These are phyloP conservation scores for Antidorcas marsupialis DNA, from an alignment of 2,113 vertebrate species.

Conservation along the genomic window DNA sequence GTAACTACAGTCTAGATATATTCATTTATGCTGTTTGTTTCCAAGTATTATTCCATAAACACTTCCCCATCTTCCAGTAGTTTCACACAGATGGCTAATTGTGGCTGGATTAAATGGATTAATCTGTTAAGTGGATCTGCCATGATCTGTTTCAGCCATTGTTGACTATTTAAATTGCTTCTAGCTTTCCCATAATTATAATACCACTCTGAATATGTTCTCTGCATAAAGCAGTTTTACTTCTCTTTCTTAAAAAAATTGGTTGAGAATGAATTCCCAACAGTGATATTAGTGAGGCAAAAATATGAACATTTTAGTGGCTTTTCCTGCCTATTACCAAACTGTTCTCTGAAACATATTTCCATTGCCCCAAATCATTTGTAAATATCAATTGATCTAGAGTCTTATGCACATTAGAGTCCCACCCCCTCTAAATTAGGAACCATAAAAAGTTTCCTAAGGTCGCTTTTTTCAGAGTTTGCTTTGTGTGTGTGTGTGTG, in stretches of 20 bases:
- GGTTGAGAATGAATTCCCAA: background rate
- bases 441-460: background rate
- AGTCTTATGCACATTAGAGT: background rate
- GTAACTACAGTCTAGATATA: background rate
- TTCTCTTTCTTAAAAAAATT: background rate
- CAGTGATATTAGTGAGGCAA: background rate
- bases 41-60: background rate
- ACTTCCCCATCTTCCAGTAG: background rate
- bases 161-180: background rate
- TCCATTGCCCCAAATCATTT: background rate
- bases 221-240: background rate
- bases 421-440: background rate
- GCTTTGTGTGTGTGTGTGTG: no score
- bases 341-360: background rate
- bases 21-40: background rate
- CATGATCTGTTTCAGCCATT: slow-evolving; percentile 15
- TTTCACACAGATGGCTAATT: background rate
- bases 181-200: background rate
- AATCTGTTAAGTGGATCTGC: background rate
- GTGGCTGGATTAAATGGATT: background rate
- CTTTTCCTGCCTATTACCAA: background rate
- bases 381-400: background rate
- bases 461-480: background rate
- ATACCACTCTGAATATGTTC: background rate
- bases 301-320: background rate